phyloP scores from a whole-genome alignment of 2,888 invertebrate genomes.

The Ectemnius lituratus region DNA sequence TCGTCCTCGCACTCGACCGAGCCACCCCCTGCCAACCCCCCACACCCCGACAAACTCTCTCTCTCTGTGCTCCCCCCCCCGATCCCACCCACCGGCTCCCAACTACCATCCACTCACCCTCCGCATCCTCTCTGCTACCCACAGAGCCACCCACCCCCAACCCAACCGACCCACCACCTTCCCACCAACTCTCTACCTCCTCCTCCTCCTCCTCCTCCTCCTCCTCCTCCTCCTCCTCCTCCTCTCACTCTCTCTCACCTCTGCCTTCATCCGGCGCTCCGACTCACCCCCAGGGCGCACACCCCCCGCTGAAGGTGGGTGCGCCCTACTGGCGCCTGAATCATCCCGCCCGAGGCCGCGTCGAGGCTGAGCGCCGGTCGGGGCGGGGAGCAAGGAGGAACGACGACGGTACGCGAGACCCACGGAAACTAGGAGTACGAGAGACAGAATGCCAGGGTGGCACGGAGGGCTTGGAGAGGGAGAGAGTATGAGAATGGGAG shows the following conservation, averaged over 20 bases:
- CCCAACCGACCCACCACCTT: conserved; percentile 39
- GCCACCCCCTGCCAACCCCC: conserved; percentile 39
- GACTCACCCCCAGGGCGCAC: conserved; percentile 54
- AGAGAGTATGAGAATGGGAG: conserved; percentile 4
- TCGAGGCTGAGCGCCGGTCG: conserved; percentile 66
- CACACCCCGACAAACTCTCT: conserved; percentile 72
- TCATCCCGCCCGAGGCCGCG: conserved; percentile 77
- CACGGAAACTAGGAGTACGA: conserved; percentile 3
- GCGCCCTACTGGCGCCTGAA: conserved; percentile 78
- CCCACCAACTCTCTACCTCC: conserved; percentile 35
- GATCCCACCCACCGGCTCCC: conserved; percentile 43
- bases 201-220: conserved; percentile 23
- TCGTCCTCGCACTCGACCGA: conserved; percentile 14
- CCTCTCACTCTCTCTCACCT: conserved; percentile 40
- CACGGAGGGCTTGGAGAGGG: neutral
- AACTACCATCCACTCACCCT: conserved; percentile 28
- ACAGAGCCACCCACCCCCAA: neutral
- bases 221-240: conserved; percentile 45
- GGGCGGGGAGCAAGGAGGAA: conserved; percentile 68
- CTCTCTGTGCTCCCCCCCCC: conserved; percentile 52
- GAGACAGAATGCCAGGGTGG: neutral
- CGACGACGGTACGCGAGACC: conserved; percentile 13
- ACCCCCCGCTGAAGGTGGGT: conserved; percentile 74
- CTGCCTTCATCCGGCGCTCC: conserved; percentile 60
- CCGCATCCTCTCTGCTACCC: conserved; percentile 32